Base-by-base conservation (phyloP, 2,888 invertebrate species). In the Sinhomidia bicolor region DNA sequence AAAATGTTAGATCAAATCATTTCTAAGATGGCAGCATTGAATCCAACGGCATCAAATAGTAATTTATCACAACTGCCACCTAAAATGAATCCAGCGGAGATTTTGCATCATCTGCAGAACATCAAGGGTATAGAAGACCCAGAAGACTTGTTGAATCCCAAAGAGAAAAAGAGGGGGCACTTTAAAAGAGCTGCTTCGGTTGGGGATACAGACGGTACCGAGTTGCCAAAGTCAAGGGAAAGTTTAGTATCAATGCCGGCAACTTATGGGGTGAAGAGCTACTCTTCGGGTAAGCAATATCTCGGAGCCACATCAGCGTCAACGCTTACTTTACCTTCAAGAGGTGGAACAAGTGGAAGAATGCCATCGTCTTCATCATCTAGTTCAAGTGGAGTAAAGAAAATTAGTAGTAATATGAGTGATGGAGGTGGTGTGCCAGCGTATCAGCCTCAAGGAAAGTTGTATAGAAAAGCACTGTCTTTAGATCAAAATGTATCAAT, bases 381-480 rank as follows among this genome's bases (percentile, higher is more conserved):
- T 23, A 17, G 71, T 71, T 80, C 78, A 17, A 88, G 85, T 81
- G 71, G 84, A 36, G n/a, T 65, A 1, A 82, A 85, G 54, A 86
- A 71, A 71, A 88, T 90, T 17, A 89, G 90, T 41, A 89, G 90
- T 54, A 90, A 91, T 78, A 89, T 87, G 82, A 85, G 94, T 4
- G 92, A 93, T 76, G 93, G 93, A 90, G 94, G 94, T 76, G 85
- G 89, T 7, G 78, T 78, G 0, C 44, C 84, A 5, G 4, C 57
- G 6, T 54, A 89, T 87, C 29, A 90, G 89, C 89, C 92, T 9
- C 85, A 83, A 82, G 91, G 91, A 87, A 95, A 95, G 93, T 93
- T 96, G 65, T 95, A 96, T 91, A 94, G 96, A 90, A 96, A 96
- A 93, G 96, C 96, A 93, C 93, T 96, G 68, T 96, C 96, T 7